Evolutionary conservation across 1,140 invertebrate species (phyloP).

Genomic region (Drosophila takahashii): DNA sequence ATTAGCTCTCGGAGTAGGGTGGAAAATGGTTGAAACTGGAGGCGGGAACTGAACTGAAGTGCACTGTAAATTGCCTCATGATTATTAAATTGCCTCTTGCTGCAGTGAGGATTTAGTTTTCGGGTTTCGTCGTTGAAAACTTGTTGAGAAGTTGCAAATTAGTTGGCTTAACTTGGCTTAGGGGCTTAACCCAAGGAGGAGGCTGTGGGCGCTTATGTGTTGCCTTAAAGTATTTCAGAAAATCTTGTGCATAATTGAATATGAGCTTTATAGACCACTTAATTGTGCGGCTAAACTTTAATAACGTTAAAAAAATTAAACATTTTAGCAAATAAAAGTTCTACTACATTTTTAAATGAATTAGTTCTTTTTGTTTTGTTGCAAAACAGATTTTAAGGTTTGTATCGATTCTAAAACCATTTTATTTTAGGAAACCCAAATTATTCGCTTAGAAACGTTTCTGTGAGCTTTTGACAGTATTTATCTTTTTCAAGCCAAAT

Average conservation of each 20-base stretch:
- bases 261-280: slow-evolving; percentile 2
- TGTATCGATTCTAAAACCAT: no score
- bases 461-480: not conserved
- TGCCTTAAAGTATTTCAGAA: slow-evolving; percentile 9
- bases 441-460: not conserved
- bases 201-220: slow-evolving; percentile 13
- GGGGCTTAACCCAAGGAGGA: slow-evolving; percentile 3
- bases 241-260: slow-evolving; percentile 22
- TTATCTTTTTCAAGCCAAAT: slow-evolving; percentile 10
- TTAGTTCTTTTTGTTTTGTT: no score
- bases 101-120: slow-evolving; percentile 15
- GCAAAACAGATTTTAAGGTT: no score
- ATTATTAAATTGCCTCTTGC: slow-evolving; percentile 76
- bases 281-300: slow-evolving; percentile 12
- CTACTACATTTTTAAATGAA: no score
- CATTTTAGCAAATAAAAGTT: no score
- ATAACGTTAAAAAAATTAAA: not conserved
- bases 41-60: slow-evolving; percentile 23
- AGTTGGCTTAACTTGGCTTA: slow-evolving; percentile 60
- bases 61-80: slow-evolving; percentile 74
- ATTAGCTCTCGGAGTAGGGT: slow-evolving; percentile 39
- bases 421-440: not conserved
- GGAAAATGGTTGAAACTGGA: slow-evolving; percentile 4
- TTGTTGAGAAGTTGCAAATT: slow-evolving; percentile 76
- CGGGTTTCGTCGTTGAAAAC: slow-evolving; percentile 39